Conservation (phyloP, 2,797 vertebrate genomes). For the Thripadectes ignobilis region DNA sequence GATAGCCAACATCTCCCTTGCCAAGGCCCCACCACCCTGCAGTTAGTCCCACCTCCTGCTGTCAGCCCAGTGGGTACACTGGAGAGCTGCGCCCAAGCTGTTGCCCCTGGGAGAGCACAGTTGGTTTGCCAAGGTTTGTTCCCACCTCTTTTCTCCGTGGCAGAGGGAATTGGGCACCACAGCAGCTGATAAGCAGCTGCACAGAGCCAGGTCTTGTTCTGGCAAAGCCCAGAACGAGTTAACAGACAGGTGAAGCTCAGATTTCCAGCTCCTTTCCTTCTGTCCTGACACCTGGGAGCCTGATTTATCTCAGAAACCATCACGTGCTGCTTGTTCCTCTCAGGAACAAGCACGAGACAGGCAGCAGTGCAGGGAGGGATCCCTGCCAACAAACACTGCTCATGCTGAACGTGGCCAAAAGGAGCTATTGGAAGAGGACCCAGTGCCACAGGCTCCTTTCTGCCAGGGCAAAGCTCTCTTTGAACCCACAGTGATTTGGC, state of each 20-base stretch:
- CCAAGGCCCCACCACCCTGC: neutral
- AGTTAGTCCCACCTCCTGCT: neutral
- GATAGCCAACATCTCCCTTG: neutral
- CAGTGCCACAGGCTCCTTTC: neutral
- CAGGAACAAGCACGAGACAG: neutral
- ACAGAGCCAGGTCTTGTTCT: neutral
- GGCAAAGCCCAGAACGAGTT: neutral
- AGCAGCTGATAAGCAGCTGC: neutral
- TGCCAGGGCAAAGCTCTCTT: neutral
- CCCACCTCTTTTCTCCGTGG: neutral
- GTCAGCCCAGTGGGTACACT: neutral
- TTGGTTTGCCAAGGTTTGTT: neutral
- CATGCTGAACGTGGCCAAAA: accelerated
- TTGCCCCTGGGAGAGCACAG: neutral
- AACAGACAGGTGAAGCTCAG: neutral
- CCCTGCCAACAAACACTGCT: neutral
- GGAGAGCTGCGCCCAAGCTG: accelerated
- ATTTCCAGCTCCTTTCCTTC: neutral
- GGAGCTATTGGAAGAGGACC: neutral
- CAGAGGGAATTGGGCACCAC: neutral
- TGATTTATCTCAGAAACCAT: neutral
- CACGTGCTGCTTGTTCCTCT: neutral
- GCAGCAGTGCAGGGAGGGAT: neutral
- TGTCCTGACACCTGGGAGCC: neutral
- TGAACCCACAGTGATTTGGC: neutral